phyloP scores from a whole-genome alignment of 2,113 vertebrate genomes.

The Indri indri region DNA sequence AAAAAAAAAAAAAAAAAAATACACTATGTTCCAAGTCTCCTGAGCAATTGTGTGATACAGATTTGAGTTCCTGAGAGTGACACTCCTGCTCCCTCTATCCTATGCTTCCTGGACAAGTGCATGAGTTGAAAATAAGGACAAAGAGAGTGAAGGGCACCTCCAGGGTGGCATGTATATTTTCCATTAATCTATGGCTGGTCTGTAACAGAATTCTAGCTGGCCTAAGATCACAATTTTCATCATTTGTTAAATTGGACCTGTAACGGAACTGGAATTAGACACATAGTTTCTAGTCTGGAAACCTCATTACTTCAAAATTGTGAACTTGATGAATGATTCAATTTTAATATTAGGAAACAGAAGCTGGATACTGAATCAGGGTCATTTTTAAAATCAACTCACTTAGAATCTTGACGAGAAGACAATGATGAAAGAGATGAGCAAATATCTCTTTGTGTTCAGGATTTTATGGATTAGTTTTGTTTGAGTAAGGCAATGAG shows the following conservation, averaged over 20 bases:
- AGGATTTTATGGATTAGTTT: neutral
- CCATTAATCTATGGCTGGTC: neutral
- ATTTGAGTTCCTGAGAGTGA: neutral
- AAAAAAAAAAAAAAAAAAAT: neutral
- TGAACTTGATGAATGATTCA: constrained; percentile 25
- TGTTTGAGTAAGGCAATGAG: neutral
- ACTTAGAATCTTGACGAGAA: constrained; percentile 41
- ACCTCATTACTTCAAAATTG: constrained; percentile 34
- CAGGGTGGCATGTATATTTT: neutral
- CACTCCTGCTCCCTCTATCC: neutral
- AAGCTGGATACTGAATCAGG: neutral
- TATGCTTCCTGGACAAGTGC: neutral
- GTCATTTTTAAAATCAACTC: constrained; percentile 31
- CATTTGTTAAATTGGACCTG: neutral
- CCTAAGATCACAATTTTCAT: neutral
- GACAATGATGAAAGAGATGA: neutral
- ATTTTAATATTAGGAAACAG: constrained; percentile 29
- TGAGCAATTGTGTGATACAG: rapidly evolving
- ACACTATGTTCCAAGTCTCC: neutral
- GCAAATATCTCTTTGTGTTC: neutral
- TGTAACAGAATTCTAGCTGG: neutral
- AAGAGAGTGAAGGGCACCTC: neutral
- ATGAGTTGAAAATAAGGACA: neutral
- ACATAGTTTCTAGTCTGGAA: neutral
- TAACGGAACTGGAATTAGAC: neutral